phyloP scores from a whole-genome alignment of 2,797 vertebrate genomes.

The Pteronotus mesoamericanus region DNA sequence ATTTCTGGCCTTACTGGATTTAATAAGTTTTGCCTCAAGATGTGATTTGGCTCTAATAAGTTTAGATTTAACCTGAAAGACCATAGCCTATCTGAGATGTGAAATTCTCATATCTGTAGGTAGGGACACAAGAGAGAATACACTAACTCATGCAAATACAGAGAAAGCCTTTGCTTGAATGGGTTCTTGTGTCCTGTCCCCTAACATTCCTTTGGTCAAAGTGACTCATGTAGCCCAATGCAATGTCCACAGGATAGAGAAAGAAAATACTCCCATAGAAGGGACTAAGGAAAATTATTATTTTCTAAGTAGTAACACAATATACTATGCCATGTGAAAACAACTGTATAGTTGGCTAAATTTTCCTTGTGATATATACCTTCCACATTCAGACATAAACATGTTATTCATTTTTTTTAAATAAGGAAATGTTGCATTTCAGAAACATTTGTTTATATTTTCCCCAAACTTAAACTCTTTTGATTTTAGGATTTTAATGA shows the following conservation, averaged over 20 bases:
- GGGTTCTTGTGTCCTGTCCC: not conserved
- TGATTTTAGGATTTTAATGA: conserved; percentile 42
- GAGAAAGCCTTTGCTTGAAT: not conserved
- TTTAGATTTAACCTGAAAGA: not conserved
- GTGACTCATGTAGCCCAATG: not conserved
- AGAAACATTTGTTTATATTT: not conserved
- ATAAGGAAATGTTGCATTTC: not conserved
- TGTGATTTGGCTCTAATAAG: not conserved
- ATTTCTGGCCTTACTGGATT: not conserved
- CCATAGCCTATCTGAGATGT: not conserved
- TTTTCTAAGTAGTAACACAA: not conserved
- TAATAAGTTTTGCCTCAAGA: not conserved
- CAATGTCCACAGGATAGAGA: accelerated
- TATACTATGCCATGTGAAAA: not conserved
- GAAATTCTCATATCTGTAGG: not conserved
- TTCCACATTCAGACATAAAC: not conserved
- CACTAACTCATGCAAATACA: not conserved
- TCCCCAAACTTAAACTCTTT: not conserved
- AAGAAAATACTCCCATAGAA: not conserved
- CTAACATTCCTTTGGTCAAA: not conserved
- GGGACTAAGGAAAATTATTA: not conserved
- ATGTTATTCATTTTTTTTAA: not conserved
- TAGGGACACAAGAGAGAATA: not conserved
- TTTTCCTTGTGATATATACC: not conserved
- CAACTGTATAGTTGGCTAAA: not conserved